Percentiles rank a stretch among this genome's conserved stretches.
Evolutionary conservation across 1,140 invertebrate species (phyloP).

Genomic region (Euura saliciscinereae): DNA sequence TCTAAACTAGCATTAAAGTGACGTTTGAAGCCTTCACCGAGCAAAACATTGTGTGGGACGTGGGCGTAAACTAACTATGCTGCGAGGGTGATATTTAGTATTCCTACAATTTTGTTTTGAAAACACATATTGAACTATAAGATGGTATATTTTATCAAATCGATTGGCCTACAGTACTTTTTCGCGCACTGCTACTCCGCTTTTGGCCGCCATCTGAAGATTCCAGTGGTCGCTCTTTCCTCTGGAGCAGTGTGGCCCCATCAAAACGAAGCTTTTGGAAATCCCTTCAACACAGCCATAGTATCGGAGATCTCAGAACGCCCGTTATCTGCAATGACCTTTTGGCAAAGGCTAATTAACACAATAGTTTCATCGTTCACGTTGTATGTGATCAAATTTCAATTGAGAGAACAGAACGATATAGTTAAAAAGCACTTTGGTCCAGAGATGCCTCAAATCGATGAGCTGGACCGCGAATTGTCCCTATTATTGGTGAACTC

Average conservation of each 20-base stretch:
- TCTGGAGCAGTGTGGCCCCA: slow-evolving; percentile 67
- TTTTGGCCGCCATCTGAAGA: slow-evolving; percentile 61
- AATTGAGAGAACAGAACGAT: slow-evolving; percentile 35
- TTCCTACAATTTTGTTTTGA: no score
- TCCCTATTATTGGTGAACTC: slow-evolving; percentile 11
- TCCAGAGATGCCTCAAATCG: slow-evolving; percentile 38
- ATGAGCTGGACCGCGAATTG: slow-evolving; percentile 55
- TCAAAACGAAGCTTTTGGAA: slow-evolving; percentile 66
- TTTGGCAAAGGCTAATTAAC: slow-evolving; percentile 66
- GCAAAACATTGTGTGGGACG: no score
- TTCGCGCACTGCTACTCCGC: slow-evolving; percentile 31
- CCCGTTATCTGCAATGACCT: slow-evolving; percentile 56
- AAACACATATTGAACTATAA: no score
- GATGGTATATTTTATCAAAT: no score
- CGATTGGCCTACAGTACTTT: no score
- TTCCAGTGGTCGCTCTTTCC: slow-evolving; percentile 65
- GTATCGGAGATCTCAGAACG: slow-evolving; percentile 60
- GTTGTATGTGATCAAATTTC: slow-evolving; percentile 30
- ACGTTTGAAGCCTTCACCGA: no score
- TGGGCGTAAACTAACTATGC: no score
- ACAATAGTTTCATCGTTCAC: slow-evolving; percentile 24
- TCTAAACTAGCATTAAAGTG: no score
- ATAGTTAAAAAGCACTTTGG: slow-evolving; percentile 41
- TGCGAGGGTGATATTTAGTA: no score
- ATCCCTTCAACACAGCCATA: slow-evolving; percentile 66